Evolutionary conservation across 2,888 invertebrate genomes (phyloP).

Genomic region (Scaptomyza tumidula): DNA sequence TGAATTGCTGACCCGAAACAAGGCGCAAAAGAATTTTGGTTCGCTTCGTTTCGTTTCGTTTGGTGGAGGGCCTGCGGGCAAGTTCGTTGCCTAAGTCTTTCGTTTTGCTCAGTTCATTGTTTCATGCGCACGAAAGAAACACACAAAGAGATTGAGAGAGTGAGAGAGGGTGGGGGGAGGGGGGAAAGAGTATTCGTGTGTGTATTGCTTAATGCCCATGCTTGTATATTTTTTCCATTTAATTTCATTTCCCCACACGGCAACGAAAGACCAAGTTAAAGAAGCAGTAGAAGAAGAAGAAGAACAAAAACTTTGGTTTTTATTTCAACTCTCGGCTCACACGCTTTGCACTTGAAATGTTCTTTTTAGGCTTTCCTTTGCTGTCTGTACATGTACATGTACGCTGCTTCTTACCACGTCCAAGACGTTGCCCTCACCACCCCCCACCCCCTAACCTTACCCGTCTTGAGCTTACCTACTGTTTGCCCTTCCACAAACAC

Average conservation of each 20-base stretch:
- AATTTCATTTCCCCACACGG: conserved; percentile 59
- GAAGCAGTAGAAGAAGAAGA: neutral
- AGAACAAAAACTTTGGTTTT: conserved; percentile 52
- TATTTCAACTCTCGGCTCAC: conserved; percentile 73
- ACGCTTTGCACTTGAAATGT: conserved; percentile 72
- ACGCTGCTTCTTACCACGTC: conserved; percentile 31
- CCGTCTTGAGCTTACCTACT: conserved; percentile 36
- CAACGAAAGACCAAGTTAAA: neutral
- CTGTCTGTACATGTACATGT: neutral
- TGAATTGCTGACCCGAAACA: conserved; percentile 43
- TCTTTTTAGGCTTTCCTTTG: conserved; percentile 38
- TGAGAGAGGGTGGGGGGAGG: neutral
- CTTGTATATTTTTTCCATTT: conserved; percentile 53
- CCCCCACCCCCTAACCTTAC: neutral
- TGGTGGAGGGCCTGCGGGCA: conserved; percentile 34
- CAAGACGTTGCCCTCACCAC: conserved; percentile 3
- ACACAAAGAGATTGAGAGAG: neutral
- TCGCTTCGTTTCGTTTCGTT: conserved; percentile 9
- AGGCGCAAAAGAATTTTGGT: conserved; percentile 41
- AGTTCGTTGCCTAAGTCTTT: conserved; percentile 71
- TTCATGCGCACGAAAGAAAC: conserved; percentile 23
- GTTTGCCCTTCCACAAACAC: conserved; percentile 17
- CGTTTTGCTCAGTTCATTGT: conserved; percentile 52
- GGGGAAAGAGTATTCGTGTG: neutral
- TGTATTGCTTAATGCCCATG: conserved; percentile 54